Percentiles rank a stretch among this genome's conserved stretches.
phyloP scores from a whole-genome alignment of 23 tunicate genomes.

The Ascidia mentula region DNA sequence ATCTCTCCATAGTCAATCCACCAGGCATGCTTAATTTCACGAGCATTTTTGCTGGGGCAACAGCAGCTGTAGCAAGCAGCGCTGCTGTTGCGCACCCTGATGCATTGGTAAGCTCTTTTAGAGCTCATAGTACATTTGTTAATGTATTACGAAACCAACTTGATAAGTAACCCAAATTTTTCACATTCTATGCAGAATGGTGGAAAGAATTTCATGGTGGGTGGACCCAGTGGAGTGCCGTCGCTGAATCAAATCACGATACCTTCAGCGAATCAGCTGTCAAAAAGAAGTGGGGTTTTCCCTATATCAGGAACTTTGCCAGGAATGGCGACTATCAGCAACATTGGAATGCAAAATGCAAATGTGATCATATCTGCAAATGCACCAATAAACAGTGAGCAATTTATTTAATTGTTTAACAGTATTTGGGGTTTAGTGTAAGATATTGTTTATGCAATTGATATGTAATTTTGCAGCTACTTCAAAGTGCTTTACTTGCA shows the following conservation, averaged over 20 bases:
- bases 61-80: constrained; percentile 82
- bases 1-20: constrained; percentile 47
- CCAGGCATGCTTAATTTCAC: constrained; percentile 78
- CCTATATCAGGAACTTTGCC: constrained; percentile 56
- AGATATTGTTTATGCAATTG: too few species aligned
- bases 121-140: too few species aligned
- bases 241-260: constrained; percentile 55
- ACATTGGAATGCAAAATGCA: constrained; percentile 48
- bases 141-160: neutral
- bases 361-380: constrained; percentile 45
- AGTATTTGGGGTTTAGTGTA: too few species aligned
- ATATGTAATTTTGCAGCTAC: too few species aligned
- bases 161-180: neutral
- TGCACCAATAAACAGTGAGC: constrained; percentile 35
- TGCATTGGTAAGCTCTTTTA: constrained; percentile 19
- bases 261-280: constrained; percentile 58
- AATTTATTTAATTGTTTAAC: too few species aligned
- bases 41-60: constrained; percentile 85
- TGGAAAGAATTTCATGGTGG: constrained; percentile 60
- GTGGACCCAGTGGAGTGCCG: constrained; percentile 35
- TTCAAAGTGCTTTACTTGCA: too few species aligned
- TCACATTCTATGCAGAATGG: neutral
- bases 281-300: constrained; percentile 59
- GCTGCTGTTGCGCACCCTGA: constrained; percentile 14
- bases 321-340: constrained; percentile 68